phyloP scores from a whole-genome alignment of 1,140 invertebrate species.

The Mercenaria mercenaria region DNA sequence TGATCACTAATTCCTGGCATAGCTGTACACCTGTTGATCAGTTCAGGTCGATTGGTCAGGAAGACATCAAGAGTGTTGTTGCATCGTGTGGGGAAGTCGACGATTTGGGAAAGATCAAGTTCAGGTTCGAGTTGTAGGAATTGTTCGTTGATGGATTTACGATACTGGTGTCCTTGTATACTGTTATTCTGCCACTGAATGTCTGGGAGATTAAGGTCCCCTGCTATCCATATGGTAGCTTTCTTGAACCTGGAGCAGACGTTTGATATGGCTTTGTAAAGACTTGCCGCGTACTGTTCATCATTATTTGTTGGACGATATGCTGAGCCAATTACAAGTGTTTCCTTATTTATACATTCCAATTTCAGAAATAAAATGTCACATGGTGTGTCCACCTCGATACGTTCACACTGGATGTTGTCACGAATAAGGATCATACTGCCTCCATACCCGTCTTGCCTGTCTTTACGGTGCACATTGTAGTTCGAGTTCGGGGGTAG shows the following conservation, averaged over 20 bases:
- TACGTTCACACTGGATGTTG: background rate
- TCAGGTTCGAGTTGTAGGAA: background rate
- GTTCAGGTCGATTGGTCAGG: conserved; percentile 8
- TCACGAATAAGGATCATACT: background rate
- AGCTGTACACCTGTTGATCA: conserved; percentile 16
- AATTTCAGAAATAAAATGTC: too few relatives aligned
- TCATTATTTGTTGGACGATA: conserved; percentile 22
- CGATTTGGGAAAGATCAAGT: background rate
- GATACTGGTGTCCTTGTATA: background rate
- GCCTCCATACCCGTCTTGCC: background rate
- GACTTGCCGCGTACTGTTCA: background rate
- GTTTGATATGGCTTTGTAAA: background rate
- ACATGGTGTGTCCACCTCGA: too few relatives aligned
- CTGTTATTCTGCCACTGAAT: background rate
- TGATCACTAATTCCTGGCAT: background rate
- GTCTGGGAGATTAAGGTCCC: background rate
- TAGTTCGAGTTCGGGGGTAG: background rate
- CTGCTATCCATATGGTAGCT: background rate
- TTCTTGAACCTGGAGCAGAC: background rate
- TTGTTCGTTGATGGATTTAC: conserved; percentile 12
- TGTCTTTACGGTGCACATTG: background rate
- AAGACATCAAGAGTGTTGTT: conserved; percentile 22
- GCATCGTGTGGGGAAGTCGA: background rate
- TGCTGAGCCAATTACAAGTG: conserved; percentile 6
- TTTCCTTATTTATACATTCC: background rate